Base-by-base conservation (phyloP, 2,113 vertebrate species). In the Oryzias javanicus region DNA sequence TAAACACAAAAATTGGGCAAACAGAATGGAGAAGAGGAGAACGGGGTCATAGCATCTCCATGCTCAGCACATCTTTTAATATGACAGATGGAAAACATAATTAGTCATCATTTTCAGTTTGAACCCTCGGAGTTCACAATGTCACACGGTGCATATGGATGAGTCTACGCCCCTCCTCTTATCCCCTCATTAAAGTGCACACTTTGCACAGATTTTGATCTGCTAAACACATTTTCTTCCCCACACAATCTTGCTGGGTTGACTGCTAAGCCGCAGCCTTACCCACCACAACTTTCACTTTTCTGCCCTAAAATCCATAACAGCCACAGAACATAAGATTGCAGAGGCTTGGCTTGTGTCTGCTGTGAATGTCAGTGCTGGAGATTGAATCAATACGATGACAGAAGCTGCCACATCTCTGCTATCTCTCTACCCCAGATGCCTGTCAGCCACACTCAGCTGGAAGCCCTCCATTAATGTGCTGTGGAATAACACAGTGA, bases 71-170 rank as follows among this genome's bases (percentile, higher is more conserved):
- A 86, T 81, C 73, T 78, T 75, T 59, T 76, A 27, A 72, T 80
- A 78, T 81, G 82, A 87, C 83, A 86, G 85, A 86, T 42, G 83
- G 79, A 79, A 84, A 84, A 85, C 59, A 79, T 80, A 82, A 84
- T 84, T 83, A 83, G 76, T 88, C 79, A 85, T 85, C 80, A 61
- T 83, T 81, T 88, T 88, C 55, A n/a, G 22, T 8, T 35, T 80
- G 75, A 81, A 79, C 72, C 74, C 74, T 73, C 48, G 2, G 59
- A 81, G 70, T 75, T 78, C 79, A 72, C 83, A 78, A 49, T 72
- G 77, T 86, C 81, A 84, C 42, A 14, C n/a, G 14, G 63, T 88
- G 83, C 79, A 86, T 88, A 87, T 86, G 76, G 55, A 87, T 84
- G 70, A 85, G 60, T 18, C 42, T 19, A 15, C 69, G 73, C 24